Evolutionary conservation across 2,113 vertebrate genomes (phyloP).

Genomic region (Ranitomeya variabilis): DNA sequence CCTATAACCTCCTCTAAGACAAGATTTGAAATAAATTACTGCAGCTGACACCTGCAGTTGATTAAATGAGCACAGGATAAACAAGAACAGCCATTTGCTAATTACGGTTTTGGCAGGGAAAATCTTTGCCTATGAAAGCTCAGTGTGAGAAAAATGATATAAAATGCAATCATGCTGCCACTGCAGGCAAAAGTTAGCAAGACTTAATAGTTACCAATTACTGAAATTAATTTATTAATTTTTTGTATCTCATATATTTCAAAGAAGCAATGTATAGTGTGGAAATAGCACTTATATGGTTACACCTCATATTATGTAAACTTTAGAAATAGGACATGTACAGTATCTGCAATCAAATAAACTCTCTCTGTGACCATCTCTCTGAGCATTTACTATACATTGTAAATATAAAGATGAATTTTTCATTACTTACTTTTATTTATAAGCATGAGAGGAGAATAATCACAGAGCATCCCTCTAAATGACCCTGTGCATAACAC

Average conservation of each 20-base stretch:
- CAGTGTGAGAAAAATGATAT: conserved; percentile 32
- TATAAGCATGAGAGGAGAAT: too few species aligned
- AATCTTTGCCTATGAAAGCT: conserved; percentile 34
- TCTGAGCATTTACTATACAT: neutral
- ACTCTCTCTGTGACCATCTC: neutral
- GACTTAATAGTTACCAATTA: conserved; percentile 18
- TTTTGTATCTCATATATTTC: neutral
- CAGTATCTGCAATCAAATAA: neutral
- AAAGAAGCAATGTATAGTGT: neutral
- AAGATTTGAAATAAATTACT: conserved; percentile 34
- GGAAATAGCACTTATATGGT: neutral
- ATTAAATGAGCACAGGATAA: conserved; percentile 42
- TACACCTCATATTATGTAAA: neutral
- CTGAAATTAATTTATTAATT: neutral
- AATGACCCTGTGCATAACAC: too few species aligned
- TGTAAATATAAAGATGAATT: too few species aligned
- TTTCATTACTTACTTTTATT: too few species aligned
- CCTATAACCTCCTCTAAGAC: conserved; percentile 20
- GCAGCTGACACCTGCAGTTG: conserved; percentile 47
- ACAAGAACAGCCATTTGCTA: conserved; percentile 48
- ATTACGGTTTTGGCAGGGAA: conserved; percentile 39
- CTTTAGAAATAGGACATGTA: neutral
- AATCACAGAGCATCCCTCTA: too few species aligned
- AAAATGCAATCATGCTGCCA: conserved; percentile 22
- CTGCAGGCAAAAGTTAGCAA: conserved; percentile 15